Percentiles rank a stretch among this genome's conserved stretches.
Evolutionary conservation across 2,888 invertebrate species (phyloP).

Genomic region (Odontocerum albicorne): DNA sequence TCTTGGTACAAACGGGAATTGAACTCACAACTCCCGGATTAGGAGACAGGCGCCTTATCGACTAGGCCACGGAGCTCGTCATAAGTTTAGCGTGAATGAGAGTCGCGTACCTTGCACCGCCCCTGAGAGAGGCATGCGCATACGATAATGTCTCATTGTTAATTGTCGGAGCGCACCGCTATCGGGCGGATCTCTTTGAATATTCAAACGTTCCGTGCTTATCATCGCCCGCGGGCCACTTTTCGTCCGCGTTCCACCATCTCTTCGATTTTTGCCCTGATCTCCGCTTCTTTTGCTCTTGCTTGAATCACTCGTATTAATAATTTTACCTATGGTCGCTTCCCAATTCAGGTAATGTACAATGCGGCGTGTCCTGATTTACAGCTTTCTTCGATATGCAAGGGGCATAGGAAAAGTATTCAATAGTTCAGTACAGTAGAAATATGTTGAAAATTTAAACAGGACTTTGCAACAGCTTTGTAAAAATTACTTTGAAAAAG

Average conservation of each 20-base stretch:
- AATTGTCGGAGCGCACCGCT: conserved; percentile 35
- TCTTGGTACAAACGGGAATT: too few species aligned
- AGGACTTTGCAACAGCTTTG: too few species aligned
- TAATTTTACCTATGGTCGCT: too few species aligned
- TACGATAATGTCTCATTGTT: conserved; percentile 37
- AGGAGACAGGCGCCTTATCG: too few species aligned
- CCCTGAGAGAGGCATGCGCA: conserved; percentile 19
- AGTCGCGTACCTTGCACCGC: conserved; percentile 5
- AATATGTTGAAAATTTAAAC: too few species aligned
- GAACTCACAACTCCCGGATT: too few species aligned
- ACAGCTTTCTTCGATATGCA: too few species aligned
- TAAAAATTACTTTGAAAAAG: too few species aligned
- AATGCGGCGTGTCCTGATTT: neutral
- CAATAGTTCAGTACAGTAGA: too few species aligned
- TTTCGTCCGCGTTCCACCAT: conserved; percentile 27
- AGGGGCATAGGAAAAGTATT: too few species aligned
- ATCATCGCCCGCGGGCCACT: conserved; percentile 31
- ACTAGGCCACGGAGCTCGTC: too few species aligned
- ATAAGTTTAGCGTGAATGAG: too few species aligned
- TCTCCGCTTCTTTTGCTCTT: conserved; percentile 3
- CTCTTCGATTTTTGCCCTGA: conserved; percentile 13
- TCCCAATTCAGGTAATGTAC: neutral
- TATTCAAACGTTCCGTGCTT: conserved; percentile 34
- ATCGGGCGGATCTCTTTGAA: conserved; percentile 37
- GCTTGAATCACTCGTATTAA: conserved; percentile 1